Percentiles rank a stretch among this genome's conserved stretches.
These are phyloP conservation scores for Drosophila takahashii DNA, from an alignment of 1,140 invertebrate species.

Conservation along the genomic window DNA sequence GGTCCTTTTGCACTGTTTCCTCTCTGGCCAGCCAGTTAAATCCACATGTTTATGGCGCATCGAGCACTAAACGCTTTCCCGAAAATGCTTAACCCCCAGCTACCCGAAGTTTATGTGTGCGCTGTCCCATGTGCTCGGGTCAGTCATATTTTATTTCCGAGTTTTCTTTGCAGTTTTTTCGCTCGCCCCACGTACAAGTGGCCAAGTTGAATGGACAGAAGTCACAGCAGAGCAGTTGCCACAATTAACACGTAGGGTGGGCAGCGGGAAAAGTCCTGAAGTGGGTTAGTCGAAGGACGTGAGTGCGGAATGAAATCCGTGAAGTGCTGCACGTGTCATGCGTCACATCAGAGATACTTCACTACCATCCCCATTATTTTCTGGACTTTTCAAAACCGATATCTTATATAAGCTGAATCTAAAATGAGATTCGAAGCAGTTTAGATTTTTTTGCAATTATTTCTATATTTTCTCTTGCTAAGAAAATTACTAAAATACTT, in stretches of 20 bases:
- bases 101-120: slow-evolving; percentile 23
- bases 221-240: slow-evolving; percentile 43
- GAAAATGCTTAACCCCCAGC: slow-evolving; percentile 15
- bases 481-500: too few relatives aligned
- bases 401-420: not conserved
- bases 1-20: not conserved
- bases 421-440: too few relatives aligned
- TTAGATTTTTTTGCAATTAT: not conserved
- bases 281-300: slow-evolving; percentile 32
- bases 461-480: too few relatives aligned
- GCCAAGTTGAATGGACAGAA: slow-evolving; percentile 43
- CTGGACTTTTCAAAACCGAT: not conserved
- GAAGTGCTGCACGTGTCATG: slow-evolving; percentile 58
- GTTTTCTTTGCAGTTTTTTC: slow-evolving; percentile 26
- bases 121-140: slow-evolving; percentile 42
- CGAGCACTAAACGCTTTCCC: slow-evolving; percentile 47
- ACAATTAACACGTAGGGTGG: slow-evolving; percentile 46
- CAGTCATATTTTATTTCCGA: slow-evolving; percentile 50
- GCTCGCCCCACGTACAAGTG: slow-evolving; percentile 32
- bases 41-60: slow-evolving; percentile 49
- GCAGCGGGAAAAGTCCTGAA: slow-evolving; percentile 1
- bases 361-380: not conserved
- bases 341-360: slow-evolving; percentile 14
- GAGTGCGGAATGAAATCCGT: slow-evolving; percentile 55
- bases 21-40: slow-evolving; percentile 25